A percentile compares a stretch with the other conserved stretches of the same genome.
Evolutionary conservation across 2,797 vertebrate species (phyloP).

Genomic region (Platalea minor): DNA sequence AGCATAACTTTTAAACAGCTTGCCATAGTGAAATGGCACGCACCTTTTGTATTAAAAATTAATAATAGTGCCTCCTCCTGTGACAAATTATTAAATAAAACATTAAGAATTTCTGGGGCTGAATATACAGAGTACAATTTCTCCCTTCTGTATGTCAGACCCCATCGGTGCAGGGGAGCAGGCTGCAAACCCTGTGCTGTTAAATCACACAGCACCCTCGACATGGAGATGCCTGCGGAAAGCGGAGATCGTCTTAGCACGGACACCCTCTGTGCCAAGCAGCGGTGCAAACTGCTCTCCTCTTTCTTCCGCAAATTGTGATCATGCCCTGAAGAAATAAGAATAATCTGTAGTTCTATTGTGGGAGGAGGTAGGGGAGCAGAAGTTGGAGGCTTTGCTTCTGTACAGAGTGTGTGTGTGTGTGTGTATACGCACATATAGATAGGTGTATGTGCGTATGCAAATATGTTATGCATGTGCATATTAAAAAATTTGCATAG

Average conservation of each 20-base stretch:
- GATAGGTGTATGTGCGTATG: too few relatives aligned
- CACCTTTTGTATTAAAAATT: neutral
- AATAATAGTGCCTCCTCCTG: neutral
- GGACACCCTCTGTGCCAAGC: neutral
- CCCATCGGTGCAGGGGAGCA: neutral
- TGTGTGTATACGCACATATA: rapidly evolving
- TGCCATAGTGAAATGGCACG: rapidly evolving
- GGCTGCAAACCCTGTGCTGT: neutral
- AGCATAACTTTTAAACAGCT: neutral
- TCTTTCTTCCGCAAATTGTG: neutral
- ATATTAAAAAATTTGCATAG: rapidly evolving
- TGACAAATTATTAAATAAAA: neutral
- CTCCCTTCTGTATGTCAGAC: neutral
- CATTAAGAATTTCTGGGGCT: neutral
- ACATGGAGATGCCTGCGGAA: rapidly evolving
- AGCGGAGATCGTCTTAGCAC: neutral
- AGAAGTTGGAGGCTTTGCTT: neutral
- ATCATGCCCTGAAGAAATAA: neutral
- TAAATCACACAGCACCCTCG: rapidly evolving
- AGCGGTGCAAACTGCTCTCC: neutral
- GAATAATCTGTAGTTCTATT: neutral
- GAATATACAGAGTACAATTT: neutral
- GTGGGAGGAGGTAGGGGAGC: neutral
- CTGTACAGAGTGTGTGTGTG: too few relatives aligned
- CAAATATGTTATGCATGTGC: neutral